Base-by-base conservation (phyloP, 2,113 vertebrate species). In the Sorex araneus region DNA sequence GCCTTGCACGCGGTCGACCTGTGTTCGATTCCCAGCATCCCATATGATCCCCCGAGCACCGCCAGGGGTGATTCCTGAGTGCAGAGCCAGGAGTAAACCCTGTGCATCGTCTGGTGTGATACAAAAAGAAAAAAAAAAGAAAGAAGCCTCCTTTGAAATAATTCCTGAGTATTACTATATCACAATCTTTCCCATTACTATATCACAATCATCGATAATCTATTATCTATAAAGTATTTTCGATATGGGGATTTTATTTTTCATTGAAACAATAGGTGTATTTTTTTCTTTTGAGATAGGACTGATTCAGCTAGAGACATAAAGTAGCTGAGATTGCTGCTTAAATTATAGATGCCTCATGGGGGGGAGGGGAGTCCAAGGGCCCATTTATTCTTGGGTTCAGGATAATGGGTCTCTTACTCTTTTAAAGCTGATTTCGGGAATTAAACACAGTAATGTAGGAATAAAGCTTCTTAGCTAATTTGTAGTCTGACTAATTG, bases 401-500 rank as follows among this genome's bases (percentile, higher is more conserved):
- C 80, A 81, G 76, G 66, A 85, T 80, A 84, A 76, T 85, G 8
- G 86, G 79, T 67, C 36, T 74, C 34, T 82, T 6, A 69, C 87
- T 86, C 2, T 15, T 94, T 40, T 93, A 90, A 36, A 95, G 64
- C 32, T 90, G 84, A 76, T 70, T 95, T 96, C 3, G 69, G 66
- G 43, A 96, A 97, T 87, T 97, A 96, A 90, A 85, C 70, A 74
- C 74, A 96, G 87, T 94, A 96, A 96, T 40, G n/a, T 83, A 79
- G 30, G 64, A 87, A 45, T 79, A 95, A 97, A 95, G 8, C 67
- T 90, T 90, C 80, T 95, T 95, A 73, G 36, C 95, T 96, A 94
- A 97, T 96, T 97, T 73, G 6, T 95, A 94, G 45, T 85, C 78
- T 93, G 90, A 92, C 89, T 96, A 95, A 95, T 94, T 97, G 87